A percentile compares a stretch with the other conserved stretches of the same genome.
These are phyloP conservation scores for Otus sunia DNA, from an alignment of 2,113 vertebrate species.

Conservation along the genomic window DNA sequence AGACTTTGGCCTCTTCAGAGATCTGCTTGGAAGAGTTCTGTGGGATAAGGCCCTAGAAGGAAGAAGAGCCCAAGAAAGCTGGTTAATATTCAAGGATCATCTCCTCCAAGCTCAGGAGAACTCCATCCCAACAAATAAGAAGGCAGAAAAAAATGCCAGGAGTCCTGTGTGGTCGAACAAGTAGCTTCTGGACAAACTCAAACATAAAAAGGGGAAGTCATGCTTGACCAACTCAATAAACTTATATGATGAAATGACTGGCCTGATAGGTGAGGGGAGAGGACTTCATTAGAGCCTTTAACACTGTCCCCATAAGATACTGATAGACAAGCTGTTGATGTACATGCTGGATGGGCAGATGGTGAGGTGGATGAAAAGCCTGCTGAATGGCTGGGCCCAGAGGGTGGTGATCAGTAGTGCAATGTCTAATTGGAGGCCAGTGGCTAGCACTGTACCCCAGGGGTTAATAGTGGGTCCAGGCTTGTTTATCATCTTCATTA, in stretches of 20 bases:
- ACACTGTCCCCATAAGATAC: background rate
- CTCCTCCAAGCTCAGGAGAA: background rate
- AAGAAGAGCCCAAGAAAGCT: background rate
- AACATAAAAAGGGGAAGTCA: background rate
- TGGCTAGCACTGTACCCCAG: background rate
- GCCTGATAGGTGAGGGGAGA: background rate
- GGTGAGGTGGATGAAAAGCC: background rate
- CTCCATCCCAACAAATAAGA: background rate
- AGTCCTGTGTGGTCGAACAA: background rate
- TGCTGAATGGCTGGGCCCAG: background rate
- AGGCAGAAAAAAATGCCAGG: background rate
- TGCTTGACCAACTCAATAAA: background rate
- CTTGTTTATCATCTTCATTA: background rate
- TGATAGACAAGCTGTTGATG: background rate
- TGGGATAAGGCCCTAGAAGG: background rate
- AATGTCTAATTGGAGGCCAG: background rate
- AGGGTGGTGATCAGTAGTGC: background rate
- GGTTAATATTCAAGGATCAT: background rate
- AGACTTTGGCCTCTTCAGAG: background rate
- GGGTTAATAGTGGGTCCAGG: background rate
- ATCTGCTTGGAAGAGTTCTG: background rate
- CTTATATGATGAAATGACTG: background rate
- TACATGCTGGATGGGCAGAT: background rate
- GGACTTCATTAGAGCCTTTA: background rate
- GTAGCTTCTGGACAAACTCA: background rate